These are phyloP conservation scores for Brachyhypopomus occidentalis DNA, from an alignment of 2,113 vertebrate species.

Conservation along the genomic window DNA sequence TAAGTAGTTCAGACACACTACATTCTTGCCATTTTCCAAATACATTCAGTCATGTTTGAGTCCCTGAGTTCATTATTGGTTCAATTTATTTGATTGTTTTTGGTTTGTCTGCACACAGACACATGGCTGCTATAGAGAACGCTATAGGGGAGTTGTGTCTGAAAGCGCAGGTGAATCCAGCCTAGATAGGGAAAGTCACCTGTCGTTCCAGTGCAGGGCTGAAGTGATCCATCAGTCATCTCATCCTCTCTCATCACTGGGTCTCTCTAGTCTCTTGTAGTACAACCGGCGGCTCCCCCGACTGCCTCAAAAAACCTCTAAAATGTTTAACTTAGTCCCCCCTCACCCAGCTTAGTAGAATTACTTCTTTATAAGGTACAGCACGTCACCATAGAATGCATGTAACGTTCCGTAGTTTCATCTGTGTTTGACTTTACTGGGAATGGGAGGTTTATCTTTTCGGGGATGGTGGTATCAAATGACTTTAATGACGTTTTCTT, in stretches of 20 bases:
- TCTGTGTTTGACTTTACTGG: slow-evolving; percentile 34
- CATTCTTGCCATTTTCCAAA: slow-evolving; percentile 26
- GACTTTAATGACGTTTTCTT: slow-evolving; percentile 35
- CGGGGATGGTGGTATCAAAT: slow-evolving; percentile 54
- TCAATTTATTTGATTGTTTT: slow-evolving; percentile 33
- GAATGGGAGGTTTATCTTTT: slow-evolving; percentile 52
- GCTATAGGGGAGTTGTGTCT: slow-evolving; percentile 9
- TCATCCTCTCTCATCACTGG: slow-evolving; percentile 52
- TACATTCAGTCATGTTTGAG: slow-evolving; percentile 10
- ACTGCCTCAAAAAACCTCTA: slow-evolving; percentile 2
- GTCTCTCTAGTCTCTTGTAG: slow-evolving; percentile 54
- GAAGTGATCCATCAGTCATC: slow-evolving; percentile 41
- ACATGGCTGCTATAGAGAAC: slow-evolving; percentile 44
- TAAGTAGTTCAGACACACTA: slow-evolving; percentile 45
- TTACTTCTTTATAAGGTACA: slow-evolving; percentile 52
- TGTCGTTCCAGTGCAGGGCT: not conserved
- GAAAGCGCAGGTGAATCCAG: not conserved
- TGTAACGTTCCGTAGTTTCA: slow-evolving; percentile 37
- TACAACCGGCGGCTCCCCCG: not conserved
- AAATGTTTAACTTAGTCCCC: too few species aligned
- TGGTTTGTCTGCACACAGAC: slow-evolving; percentile 30
- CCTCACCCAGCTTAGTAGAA: not conserved
- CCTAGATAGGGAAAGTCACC: slow-evolving; percentile 11
- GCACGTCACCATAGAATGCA: slow-evolving; percentile 16
- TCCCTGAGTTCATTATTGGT: slow-evolving; percentile 15